These are phyloP conservation scores for Carcharodon carcharias DNA, from an alignment of 2,797 vertebrate species.

Conservation along the genomic window DNA sequence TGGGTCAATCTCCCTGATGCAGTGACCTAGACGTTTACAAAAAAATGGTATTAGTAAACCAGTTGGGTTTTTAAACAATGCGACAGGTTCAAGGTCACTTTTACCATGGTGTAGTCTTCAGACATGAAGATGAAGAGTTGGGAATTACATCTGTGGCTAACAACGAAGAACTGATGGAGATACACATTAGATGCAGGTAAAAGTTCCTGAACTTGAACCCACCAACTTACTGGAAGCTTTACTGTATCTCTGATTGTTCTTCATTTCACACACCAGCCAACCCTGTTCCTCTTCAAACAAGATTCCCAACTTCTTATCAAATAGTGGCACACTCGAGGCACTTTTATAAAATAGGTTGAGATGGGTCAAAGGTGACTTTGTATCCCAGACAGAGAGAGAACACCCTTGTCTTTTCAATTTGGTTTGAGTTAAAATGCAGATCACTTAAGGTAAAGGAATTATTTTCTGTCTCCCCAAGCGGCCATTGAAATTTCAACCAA, in stretches of 20 bases:
- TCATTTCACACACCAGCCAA: neutral
- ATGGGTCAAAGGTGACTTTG: neutral
- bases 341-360: neutral
- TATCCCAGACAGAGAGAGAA: neutral
- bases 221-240: neutral
- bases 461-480: neutral
- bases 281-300: neutral
- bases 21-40: slow-evolving; percentile 60
- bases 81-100: neutral
- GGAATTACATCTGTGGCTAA: too few species aligned
- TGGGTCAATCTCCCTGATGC: slow-evolving; percentile 69
- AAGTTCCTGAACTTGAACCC: neutral
- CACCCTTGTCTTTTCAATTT: neutral
- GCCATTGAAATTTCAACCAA: neutral
- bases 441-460: neutral
- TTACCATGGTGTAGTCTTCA: neutral
- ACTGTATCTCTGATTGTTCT: neutral
- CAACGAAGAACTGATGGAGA: neutral
- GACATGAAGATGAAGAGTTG: neutral
- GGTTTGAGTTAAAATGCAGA: neutral
- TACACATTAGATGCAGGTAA: neutral
- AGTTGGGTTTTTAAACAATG: neutral
- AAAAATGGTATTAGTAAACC: neutral
- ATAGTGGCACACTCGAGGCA: neutral
- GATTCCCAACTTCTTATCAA: neutral